Percentiles rank a stretch among this genome's conserved stretches.
Conservation (phyloP, 1,140 invertebrate species). For the Nymphalis io region DNA sequence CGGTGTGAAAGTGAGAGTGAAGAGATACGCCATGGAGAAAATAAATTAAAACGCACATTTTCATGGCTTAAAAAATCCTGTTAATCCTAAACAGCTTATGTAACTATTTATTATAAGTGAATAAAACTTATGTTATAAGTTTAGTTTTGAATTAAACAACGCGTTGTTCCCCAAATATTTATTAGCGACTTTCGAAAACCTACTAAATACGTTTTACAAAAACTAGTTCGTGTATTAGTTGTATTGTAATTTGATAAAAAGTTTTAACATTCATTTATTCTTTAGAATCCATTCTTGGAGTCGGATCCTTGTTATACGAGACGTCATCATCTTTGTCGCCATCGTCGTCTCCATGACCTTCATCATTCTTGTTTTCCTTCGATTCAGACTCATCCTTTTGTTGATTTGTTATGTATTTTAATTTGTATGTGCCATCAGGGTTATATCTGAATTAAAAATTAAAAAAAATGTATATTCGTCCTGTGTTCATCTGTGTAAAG, state of each 20-base stretch:
- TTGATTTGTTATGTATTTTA: slow-evolving; percentile 77
- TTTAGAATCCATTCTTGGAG: background rate
- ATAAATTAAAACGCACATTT: slow-evolving; percentile 30
- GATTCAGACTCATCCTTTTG: slow-evolving; percentile 22
- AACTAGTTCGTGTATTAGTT: background rate
- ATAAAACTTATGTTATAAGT: background rate
- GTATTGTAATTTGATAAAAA: no score
- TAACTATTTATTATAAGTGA: background rate
- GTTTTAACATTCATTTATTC: slow-evolving; percentile 6
- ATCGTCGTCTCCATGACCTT: slow-evolving; percentile 9
- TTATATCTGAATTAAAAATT: slow-evolving; percentile 82
- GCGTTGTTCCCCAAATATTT: slow-evolving; percentile 28
- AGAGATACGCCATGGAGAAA: slow-evolving; percentile 54
- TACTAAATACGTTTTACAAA: background rate
- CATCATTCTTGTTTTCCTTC: slow-evolving; percentile 22
- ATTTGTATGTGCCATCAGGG: slow-evolving; percentile 81
- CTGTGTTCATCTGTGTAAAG: no score
- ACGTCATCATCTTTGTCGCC: slow-evolving; percentile 19
- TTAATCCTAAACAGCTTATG: background rate
- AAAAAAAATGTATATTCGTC: background rate
- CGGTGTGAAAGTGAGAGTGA: slow-evolving; percentile 64
- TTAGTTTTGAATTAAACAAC: background rate
- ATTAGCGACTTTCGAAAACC: slow-evolving; percentile 40
- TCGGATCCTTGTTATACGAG: background rate
- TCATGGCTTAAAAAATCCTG: background rate